A percentile compares a stretch with the other conserved stretches of the same genome.
phyloP scores from a whole-genome alignment of 1,140 invertebrate species.

The Rhizoglyphus robini region DNA sequence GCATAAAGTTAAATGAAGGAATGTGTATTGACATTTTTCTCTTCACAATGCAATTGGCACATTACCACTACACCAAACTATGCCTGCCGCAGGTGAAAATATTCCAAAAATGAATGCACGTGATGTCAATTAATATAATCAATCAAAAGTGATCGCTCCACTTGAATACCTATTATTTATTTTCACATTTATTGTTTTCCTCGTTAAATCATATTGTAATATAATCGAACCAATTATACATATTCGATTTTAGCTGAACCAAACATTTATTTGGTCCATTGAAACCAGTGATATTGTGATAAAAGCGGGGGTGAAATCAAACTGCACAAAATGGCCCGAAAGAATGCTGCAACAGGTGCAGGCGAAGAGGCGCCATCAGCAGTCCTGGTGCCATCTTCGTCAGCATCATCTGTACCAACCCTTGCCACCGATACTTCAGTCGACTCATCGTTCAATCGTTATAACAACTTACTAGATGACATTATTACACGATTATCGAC shows the following conservation, averaged over 20 bases:
- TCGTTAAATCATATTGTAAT: too few relatives aligned
- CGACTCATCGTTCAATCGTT: not conserved
- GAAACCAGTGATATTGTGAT: not conserved
- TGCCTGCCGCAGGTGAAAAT: not conserved
- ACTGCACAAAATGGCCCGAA: not conserved
- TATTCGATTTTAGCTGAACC: not conserved
- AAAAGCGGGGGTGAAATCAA: not conserved
- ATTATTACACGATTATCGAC: not conserved
- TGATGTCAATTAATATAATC: not conserved
- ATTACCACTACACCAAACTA: too few relatives aligned
- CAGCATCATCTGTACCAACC: not conserved
- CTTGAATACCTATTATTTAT: too few relatives aligned
- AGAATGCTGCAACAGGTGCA: too few relatives aligned
- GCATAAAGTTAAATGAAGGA: too few relatives aligned
- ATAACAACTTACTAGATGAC: not conserved
- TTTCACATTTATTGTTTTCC: too few relatives aligned
- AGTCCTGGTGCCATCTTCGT: not conserved
- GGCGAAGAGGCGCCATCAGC: not conserved
- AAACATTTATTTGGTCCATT: not conserved
- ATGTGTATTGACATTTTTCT: too few relatives aligned
- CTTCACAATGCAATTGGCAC: too few relatives aligned
- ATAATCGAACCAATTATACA: not conserved
- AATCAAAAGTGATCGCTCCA: not conserved
- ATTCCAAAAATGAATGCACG: not conserved
- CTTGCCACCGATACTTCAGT: not conserved